These are phyloP conservation scores for Cacatua alba DNA, from an alignment of 2,113 vertebrate genomes.

Conservation along the genomic window DNA sequence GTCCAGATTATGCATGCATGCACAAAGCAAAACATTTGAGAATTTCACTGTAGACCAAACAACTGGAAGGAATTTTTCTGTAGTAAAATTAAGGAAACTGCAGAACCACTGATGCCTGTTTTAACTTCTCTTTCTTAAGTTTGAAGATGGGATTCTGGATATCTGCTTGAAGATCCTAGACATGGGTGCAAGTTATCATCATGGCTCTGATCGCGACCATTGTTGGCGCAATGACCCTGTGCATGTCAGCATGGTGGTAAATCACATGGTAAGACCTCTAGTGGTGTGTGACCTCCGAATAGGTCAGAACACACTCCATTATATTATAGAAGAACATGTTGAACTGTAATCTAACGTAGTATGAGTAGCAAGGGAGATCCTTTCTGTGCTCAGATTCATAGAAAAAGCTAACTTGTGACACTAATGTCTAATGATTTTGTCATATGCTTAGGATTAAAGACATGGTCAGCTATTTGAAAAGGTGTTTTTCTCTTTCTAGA, in stretches of 20 bases:
- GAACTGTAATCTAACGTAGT: neutral
- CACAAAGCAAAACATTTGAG: neutral
- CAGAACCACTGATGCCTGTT: neutral
- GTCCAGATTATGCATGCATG: neutral
- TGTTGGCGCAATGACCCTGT: constrained; percentile 58
- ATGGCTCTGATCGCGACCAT: constrained; percentile 28
- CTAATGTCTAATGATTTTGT: neutral
- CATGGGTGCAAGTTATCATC: constrained; percentile 54
- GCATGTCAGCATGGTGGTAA: constrained; percentile 61
- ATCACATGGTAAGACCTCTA: constrained; percentile 50
- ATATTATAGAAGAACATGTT: neutral
- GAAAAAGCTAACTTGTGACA: neutral
- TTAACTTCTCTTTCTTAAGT: constrained; percentile 9
- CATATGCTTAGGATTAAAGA: neutral
- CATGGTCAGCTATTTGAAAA: neutral
- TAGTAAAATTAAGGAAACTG: neutral
- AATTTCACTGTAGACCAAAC: neutral
- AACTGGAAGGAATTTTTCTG: neutral
- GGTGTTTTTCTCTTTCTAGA: neutral
- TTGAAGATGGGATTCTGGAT: constrained; percentile 66
- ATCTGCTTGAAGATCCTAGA: constrained; percentile 63
- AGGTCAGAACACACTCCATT: neutral
- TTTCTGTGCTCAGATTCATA: neutral
- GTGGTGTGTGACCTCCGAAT: neutral
- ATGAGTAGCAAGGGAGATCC: neutral